Base-by-base conservation (phyloP, 2,888 invertebrate species). In the Pheosia tremula region DNA sequence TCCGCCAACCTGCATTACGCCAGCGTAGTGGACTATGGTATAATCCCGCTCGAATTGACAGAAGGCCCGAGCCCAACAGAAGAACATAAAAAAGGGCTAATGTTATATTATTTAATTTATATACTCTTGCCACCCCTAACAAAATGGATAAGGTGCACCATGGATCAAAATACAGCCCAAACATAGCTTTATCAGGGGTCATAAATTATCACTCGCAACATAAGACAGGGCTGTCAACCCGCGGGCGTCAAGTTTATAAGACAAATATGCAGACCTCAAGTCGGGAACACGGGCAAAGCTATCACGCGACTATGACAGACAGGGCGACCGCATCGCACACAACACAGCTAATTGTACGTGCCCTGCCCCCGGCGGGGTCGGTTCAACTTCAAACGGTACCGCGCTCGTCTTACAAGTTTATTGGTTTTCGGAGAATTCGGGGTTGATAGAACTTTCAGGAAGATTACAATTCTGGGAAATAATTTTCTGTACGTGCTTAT, bases 261-360 rank as follows among this genome's bases (percentile, higher is more conserved):
- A 37, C 37, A 53, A 53, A 53, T 53, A 53, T 13, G 50, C 36
- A 53, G 11, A 53, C 53, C 37, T 13, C 50, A 38, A 53, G 37
- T 13, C 24, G 54, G 53, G 57, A 67, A 71, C 67, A 67, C 61
- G 67, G 41, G 45, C 61, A 60, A 65, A 62, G 71, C 58, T 62
- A 68, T 70, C 58, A 43, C 58, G 58, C 50, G 55, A 63, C 59
- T 56, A 58, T 59, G 62, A 68, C 64, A 72, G 62, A 68, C 64
- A 72, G 61, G 55, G 60, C 68, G 47, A 62, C 64, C 53, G 37
- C 53, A 53, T 50, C 37, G 66, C 59, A 64, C 61, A 71, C 72
- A 64, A 64, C 62, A 66, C 72, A 58, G 45, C 68, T 71, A 71
- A 72, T 74, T 74, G 66, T 64, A 72, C 72, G 62, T 47, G 61